Conservation (phyloP, 2,113 vertebrate species). For the western clawed frog (Xenopus tropicalis) region DNA sequence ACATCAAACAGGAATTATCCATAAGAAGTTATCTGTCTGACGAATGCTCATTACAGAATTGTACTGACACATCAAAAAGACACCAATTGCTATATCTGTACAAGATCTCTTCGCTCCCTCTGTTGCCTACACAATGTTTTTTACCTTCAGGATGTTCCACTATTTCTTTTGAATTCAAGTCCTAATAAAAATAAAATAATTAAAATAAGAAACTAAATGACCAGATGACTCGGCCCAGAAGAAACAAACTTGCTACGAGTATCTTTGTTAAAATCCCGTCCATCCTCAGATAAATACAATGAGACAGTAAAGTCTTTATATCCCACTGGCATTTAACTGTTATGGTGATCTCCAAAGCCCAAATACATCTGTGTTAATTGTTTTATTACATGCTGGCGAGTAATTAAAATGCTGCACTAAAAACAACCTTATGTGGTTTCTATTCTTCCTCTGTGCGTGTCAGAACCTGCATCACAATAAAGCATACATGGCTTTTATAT, state of each 20-base stretch:
- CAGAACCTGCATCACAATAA: neutral
- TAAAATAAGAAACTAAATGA: slow-evolving; percentile 31
- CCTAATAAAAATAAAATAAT: no score
- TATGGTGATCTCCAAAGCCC: neutral
- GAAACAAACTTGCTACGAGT: slow-evolving; percentile 23
- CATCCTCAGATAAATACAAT: slow-evolving; percentile 5
- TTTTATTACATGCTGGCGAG: neutral
- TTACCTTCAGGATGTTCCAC: neutral
- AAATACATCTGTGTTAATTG: slow-evolving; percentile 5
- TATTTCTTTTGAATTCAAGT: no score
- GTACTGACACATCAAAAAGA: slow-evolving; percentile 36
- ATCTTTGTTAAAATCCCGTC: neutral
- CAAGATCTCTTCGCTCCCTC: neutral
- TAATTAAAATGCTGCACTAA: neutral
- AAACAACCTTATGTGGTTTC: neutral
- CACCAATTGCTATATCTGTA: slow-evolving; percentile 6
- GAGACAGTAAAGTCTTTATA: neutral
- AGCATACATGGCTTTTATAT: no score
- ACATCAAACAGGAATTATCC: slow-evolving; percentile 37
- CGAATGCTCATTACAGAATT: slow-evolving; percentile 21
- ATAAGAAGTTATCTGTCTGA: neutral
- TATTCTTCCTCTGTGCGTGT: neutral
- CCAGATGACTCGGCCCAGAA: neutral
- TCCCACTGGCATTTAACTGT: neutral
- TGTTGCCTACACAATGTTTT: neutral